Base-by-base conservation (phyloP, 2,113 vertebrate species). In the Hyla sarda region DNA sequence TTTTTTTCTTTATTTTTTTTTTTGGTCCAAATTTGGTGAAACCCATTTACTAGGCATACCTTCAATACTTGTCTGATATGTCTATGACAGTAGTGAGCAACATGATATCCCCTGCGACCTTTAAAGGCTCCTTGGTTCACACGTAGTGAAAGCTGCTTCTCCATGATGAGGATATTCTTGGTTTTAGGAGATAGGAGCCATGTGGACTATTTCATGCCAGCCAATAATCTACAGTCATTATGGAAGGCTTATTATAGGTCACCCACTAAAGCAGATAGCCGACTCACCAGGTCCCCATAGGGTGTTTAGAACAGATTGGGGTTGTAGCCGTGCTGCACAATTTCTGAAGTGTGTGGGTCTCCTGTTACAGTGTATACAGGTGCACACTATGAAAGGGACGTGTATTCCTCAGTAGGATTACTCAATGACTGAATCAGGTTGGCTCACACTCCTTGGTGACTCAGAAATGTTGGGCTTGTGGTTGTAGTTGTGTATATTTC, bases 391-490 rank as follows among this genome's bases (percentile, higher is more conserved):
- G 77, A 80, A 80, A 80, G 77, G 32, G 50, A 5, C 28, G 54
- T 80, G 54, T 80, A 60, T 77, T 81, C 56, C 78, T 30, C 56
- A 7, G 56, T 19, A 12, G 37, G 37, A 81, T 47, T 62, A 62
- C 78, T 58, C 11, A 12, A 37, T 62, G 78, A 62, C 34, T 45
- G 37, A 62, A 28, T 65, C 34, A 28, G 56, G 34, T 62, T 81
- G 58, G 78, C 78, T 58, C 0, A 19, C 30, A 23, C 19, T 0
- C 3, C 50, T 30, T 2, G 8, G 78, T 62, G 78, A 81, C 34
- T 65, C 78, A 65, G 30, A 80, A 60, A 41, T 25, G 32, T 72
- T 37, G 21, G 81, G 23, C 81, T 84, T 75, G 82, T 74, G 71
- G 82, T 60, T 10, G 50, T 56, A 41, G 23, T 58, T 56, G 34